Conservation (phyloP, 2,113 vertebrate genomes). For the Cygnus atratus region DNA sequence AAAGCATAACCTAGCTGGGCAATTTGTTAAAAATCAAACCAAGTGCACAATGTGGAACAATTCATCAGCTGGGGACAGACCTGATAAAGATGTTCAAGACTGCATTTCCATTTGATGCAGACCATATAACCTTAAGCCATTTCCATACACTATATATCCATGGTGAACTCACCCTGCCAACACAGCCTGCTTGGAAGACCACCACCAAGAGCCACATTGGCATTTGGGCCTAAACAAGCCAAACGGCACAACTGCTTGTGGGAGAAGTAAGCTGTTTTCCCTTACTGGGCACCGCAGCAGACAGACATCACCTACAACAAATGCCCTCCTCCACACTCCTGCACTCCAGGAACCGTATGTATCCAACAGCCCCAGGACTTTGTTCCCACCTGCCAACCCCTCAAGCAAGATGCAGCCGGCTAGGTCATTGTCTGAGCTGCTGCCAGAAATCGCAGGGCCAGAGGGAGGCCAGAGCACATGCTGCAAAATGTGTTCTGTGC, state of each 20-base stretch:
- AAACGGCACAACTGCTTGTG: neutral
- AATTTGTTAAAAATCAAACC: neutral
- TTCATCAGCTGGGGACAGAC: slow-evolving; percentile 10
- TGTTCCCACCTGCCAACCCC: rapidly evolving
- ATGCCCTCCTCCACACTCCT: neutral
- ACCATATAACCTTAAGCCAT: neutral
- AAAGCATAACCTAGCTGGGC: neutral
- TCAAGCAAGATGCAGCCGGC: rapidly evolving
- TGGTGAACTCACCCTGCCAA: neutral
- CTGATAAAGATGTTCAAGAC: neutral
- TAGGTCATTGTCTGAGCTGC: neutral
- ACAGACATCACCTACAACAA: neutral
- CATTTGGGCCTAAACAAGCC: neutral
- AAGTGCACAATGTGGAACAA: neutral
- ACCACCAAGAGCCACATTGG: neutral
- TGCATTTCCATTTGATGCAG: neutral
- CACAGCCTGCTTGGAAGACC: neutral
- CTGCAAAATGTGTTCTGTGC: neutral
- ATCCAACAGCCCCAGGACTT: neutral
- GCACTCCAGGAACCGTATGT: rapidly evolving
- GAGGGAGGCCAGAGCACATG: neutral
- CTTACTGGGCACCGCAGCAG: neutral
- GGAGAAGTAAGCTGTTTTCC: neutral
- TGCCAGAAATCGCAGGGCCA: neutral
- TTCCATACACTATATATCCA: rapidly evolving